Base-by-base conservation (phyloP, 1,140 invertebrate species). In the Glossosoma conforme region DNA sequence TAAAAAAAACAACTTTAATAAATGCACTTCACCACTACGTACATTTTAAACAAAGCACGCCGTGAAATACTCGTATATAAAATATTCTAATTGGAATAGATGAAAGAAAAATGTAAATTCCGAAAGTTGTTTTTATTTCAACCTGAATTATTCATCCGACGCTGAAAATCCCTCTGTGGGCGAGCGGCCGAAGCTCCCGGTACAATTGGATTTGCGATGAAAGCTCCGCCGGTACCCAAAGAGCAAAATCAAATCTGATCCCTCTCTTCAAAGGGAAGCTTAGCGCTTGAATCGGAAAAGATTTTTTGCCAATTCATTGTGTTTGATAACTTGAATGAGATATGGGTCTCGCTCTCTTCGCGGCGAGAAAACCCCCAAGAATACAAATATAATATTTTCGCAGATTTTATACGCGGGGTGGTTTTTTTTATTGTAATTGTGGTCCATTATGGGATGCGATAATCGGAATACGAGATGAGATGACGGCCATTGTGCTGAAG, bases 281-380 rank as follows among this genome's bases (percentile, higher is more conserved):
- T 51, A 30, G 44, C 22, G 30, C 38, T 35, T 45, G 52, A 54
- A 58, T 54, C 48, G 48, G 52, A 48, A 54, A 54, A 54, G 52
- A 54, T 58, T 58, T 58, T 58, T 58, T 58, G 56, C 56, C n/a
- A 58, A 58, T 38, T 58, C 56, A 58, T 58, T 58, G 56, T 58
- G 56, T 51, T 58, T 58, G 56, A 58, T 58, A 58, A 58, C 56
- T 48, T 48, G 56, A 58, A 54, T 58, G 56, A 58, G 56, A 58
- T 51, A 58, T 58, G 22, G 25, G 24, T 49, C 32, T 18, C 11
- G 15, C 4, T 9, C 36, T 38, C 19, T 33, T 33, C 32, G n/a
- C n/a, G n/a, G 32, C n/a, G 32, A 33, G 15, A 33, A 33, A 13
- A 33, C 3, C 11, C 15, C n/a, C 32, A 33, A 5, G 56, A 58